phyloP scores from a whole-genome alignment of 2,113 vertebrate species.

The Varanus salvator region DNA sequence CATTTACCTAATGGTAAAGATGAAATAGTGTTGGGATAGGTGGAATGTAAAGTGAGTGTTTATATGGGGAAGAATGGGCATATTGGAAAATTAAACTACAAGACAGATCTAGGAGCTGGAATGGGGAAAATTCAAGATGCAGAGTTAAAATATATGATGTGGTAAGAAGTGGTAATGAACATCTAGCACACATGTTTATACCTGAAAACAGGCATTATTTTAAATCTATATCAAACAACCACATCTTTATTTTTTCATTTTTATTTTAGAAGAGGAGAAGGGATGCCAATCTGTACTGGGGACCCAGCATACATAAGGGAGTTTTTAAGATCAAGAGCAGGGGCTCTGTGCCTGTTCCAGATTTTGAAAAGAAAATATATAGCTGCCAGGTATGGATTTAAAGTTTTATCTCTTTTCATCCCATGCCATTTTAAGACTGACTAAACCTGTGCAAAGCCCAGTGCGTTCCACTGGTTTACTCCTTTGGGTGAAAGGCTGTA shows the following conservation, averaged over 20 bases:
- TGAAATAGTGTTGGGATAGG: not conserved
- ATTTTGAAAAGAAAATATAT: no score
- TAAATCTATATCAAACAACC: no score
- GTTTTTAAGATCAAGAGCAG: no score
- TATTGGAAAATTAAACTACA: not conserved
- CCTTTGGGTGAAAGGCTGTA: not conserved
- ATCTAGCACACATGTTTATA: not conserved
- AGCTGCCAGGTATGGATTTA: no score
- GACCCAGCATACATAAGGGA: no score
- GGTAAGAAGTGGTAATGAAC: not conserved
- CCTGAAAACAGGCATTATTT: no score
- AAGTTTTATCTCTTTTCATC: no score
- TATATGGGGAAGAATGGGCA: not conserved
- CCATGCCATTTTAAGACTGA: not conserved
- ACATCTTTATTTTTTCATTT: no score
- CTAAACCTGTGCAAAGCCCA: not conserved
- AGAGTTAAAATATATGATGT: not conserved
- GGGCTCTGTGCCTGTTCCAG: no score
- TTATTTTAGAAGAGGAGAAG: no score
- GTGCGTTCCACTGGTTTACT: not conserved
- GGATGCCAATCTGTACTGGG: no score
- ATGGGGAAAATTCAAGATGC: not conserved
- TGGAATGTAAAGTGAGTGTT: not conserved
- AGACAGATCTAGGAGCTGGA: not conserved
- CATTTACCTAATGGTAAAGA: not conserved